Percentiles rank a stretch among this genome's conserved stretches.
These are phyloP conservation scores for Chiridota heheva DNA, from an alignment of 35 echinoderm and acorn worm species.

Conservation along the genomic window DNA sequence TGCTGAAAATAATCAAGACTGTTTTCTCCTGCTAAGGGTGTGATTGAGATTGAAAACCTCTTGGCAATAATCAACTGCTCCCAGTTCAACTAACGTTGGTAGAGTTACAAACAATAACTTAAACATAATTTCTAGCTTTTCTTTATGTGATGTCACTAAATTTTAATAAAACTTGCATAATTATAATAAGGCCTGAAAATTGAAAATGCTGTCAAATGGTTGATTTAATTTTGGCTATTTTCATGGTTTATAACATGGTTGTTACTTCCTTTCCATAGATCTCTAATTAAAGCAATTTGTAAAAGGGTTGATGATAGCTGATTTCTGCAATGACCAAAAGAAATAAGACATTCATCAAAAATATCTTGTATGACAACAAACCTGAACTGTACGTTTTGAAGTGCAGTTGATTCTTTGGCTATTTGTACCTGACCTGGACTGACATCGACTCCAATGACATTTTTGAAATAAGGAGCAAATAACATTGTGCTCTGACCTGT, in stretches of 20 bases:
- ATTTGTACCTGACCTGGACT: slow-evolving; percentile 32
- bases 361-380: neutral
- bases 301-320: neutral
- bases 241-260: too few species aligned
- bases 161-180: too few species aligned
- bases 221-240: too few species aligned
- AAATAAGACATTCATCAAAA: neutral
- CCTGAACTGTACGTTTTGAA: slow-evolving; percentile 20
- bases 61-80: too few species aligned
- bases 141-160: too few species aligned
- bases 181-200: too few species aligned
- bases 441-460: slow-evolving; percentile 47
- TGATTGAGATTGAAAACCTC: too few species aligned
- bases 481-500: slow-evolving; percentile 24
- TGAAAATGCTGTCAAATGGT: too few species aligned
- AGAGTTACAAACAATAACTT: too few species aligned
- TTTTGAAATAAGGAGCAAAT: slow-evolving; percentile 7
- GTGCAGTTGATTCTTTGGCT: neutral
- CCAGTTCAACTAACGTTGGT: too few species aligned
- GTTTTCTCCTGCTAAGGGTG: too few species aligned
- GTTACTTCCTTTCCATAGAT: neutral
- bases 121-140: neutral
- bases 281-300: neutral
- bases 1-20: too few species aligned
- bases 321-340: neutral